A percentile compares a stretch with the other conserved stretches of the same genome.
Evolutionary conservation across 2,797 vertebrate genomes (phyloP).

Genomic region (Ispidina picta): DNA sequence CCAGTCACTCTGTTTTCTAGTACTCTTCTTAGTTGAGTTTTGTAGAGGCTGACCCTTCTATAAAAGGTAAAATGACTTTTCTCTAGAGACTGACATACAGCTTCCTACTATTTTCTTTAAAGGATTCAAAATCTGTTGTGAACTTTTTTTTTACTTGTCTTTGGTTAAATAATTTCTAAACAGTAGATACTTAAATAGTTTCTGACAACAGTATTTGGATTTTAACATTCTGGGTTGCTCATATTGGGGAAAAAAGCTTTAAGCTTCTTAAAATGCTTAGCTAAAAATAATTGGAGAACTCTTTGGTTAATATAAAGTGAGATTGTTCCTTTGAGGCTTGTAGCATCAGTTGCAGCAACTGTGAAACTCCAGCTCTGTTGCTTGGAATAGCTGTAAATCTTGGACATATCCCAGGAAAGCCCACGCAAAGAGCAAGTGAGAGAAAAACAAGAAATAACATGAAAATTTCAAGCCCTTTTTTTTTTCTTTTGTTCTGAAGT

Average conservation of each 20-base stretch:
- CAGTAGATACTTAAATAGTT: neutral
- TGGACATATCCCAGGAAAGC: constrained; percentile 38
- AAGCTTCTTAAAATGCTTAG: neutral
- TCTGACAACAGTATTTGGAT: neutral
- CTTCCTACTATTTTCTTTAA: neutral
- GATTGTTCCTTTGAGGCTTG: neutral
- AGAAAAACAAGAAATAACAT: constrained; percentile 51
- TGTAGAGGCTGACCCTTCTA: neutral
- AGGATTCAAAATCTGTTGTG: neutral
- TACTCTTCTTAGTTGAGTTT: neutral
- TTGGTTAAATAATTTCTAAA: neutral
- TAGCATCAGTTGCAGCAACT: constrained; percentile 32
- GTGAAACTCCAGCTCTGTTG: constrained; percentile 50
- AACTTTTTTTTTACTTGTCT: neutral
- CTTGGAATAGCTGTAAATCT: constrained; percentile 57
- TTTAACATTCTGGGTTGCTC: neutral
- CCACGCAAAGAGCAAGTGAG: constrained; percentile 59
- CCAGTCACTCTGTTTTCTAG: neutral
- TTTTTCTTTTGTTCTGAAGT: neutral
- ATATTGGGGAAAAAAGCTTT: neutral
- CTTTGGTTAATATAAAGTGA: neutral
- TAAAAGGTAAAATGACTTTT: neutral
- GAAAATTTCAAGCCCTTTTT: neutral
- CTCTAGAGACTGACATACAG: neutral
- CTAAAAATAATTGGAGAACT: constrained; percentile 29